Evolutionary conservation across 2,113 vertebrate species (phyloP), one percentile per base, ranked within the genome.

Genomic region (Plectropomus leopardus): DNA sequence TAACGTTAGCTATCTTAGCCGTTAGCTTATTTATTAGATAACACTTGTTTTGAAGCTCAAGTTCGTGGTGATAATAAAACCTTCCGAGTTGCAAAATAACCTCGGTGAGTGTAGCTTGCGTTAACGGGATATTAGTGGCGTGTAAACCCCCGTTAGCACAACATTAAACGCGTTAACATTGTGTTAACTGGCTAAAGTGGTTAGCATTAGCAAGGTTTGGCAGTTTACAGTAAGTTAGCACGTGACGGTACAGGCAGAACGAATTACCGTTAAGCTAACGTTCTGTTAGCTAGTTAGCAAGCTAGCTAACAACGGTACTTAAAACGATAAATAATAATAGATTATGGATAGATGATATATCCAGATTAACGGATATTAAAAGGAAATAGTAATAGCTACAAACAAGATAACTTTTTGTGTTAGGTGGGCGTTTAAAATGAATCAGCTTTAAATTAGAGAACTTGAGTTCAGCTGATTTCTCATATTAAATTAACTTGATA

Each of bases 21-120:
- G 53, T 47, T 90, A 89, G 80, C 83, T 21, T 40, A 9, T 15
- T 5, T 3, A n/a, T 58, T 79, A 32, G 66, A 23, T 76, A 86
- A 76, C 51, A 23, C 5, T 82, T 69, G 55, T 72, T 84, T 81
- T 79, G 51, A 44, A 68, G 54, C 68, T 72, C 13, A 50, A 76
- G 30, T 76, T 76, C 34, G 16, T 65, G 21, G 63, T 66, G 30
- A 45, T 24, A 1, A 51, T 70, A 7, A 65, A 81, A 42, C 24
- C 0, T 6, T 15, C 14, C 24, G 16, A 58, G 34, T 54, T 32
- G 1, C 3, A 14, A 34, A 40, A 23, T 53, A 10, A 55, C 4
- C n/a, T n/a, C n/a, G n/a, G n/a, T n/a, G n/a, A n/a, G n/a, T n/a
- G n/a, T n/a, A n/a, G n/a, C n/a, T n/a, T n/a, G n/a, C n/a, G 5